Evolutionary conservation across 2,797 vertebrate genomes (phyloP).

Genomic region (Babyrousa celebensis): DNA sequence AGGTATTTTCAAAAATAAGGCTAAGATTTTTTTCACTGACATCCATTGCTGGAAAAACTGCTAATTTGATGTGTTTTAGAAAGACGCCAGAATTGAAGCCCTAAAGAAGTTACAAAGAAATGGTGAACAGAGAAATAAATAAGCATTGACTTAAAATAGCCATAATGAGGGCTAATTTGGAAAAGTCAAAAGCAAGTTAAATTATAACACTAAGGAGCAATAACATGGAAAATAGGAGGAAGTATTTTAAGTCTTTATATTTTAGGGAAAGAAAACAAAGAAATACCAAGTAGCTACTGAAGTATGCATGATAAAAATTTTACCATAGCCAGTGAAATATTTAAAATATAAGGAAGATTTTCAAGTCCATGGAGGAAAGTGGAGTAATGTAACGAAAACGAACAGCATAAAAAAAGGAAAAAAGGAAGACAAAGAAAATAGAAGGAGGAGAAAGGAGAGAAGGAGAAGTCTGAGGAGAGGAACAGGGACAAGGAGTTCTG

Average conservation of each 20-base stretch:
- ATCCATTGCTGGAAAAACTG: background rate
- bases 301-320: background rate
- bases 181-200: background rate
- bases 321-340: conserved; percentile 31
- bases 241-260: background rate
- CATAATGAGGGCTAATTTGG: background rate
- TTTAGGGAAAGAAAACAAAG: background rate
- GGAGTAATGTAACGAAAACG: background rate
- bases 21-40: conserved; percentile 1
- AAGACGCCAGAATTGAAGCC: background rate
- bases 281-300: conserved; percentile 39
- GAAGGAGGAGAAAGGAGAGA: background rate
- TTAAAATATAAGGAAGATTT: conserved; percentile 61
- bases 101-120: conserved; percentile 17
- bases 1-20: conserved; percentile 16
- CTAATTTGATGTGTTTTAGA: background rate
- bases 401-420: background rate
- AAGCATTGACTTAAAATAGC: background rate
- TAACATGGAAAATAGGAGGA: background rate
- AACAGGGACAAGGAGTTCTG: background rate
- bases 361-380: background rate
- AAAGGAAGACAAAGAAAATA: background rate
- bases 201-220: conserved; percentile 14
- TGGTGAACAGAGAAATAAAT: background rate
- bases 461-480: background rate